Evolutionary conservation across 2,888 invertebrate species (phyloP).

Genomic region (Drosophila testacea): DNA sequence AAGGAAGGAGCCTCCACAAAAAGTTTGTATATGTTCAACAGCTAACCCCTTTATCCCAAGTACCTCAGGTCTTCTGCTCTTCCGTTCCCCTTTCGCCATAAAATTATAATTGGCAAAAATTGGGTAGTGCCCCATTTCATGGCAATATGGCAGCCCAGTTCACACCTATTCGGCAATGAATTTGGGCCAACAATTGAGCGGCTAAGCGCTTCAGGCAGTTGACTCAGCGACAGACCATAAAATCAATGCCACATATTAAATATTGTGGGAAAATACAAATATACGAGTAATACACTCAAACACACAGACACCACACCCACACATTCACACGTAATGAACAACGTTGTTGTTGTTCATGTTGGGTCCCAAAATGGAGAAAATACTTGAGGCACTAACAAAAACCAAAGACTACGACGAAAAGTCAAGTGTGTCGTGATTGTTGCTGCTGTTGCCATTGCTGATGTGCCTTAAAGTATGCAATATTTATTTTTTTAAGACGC

Average conservation of each 20-base stretch:
- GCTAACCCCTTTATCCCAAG: constrained; percentile 1
- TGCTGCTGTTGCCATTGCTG: constrained; percentile 26
- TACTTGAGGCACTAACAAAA: constrained; percentile 63
- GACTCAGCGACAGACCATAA: constrained; percentile 47
- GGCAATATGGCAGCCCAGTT: constrained; percentile 32
- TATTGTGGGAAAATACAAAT: constrained; percentile 74
- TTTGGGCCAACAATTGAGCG: constrained; percentile 36
- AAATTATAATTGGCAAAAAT: neutral
- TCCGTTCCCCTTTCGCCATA: neutral
- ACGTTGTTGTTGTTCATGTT: constrained; percentile 46
- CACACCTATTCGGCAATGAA: constrained; percentile 57
- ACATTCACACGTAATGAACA: constrained; percentile 66
- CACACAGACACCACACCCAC: constrained; percentile 16
- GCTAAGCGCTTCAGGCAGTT: constrained; percentile 15
- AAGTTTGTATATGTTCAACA: neutral
- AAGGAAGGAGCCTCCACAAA: neutral
- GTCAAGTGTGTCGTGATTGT: constrained; percentile 54
- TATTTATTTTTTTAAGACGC: constrained; percentile 78
- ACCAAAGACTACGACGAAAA: constrained; percentile 68
- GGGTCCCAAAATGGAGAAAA: constrained; percentile 77
- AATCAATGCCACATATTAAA: constrained; percentile 80
- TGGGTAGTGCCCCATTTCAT: constrained; percentile 7
- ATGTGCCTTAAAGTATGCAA: constrained; percentile 74
- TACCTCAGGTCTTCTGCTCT: neutral
- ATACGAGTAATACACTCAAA: constrained; percentile 21